phyloP scores from a whole-genome alignment of 2,888 invertebrate genomes.

The Steromphala cineraria region DNA sequence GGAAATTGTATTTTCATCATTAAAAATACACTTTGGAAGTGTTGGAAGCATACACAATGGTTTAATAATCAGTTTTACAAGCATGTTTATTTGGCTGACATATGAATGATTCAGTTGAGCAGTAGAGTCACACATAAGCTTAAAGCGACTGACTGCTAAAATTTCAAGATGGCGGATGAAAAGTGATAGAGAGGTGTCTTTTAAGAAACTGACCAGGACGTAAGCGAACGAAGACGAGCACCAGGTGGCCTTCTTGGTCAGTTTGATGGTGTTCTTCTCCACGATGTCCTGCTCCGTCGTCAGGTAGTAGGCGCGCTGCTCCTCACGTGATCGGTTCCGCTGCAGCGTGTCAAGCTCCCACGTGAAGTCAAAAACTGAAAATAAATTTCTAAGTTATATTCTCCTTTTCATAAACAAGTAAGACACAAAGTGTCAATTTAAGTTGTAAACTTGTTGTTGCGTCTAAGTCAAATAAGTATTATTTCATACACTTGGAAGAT shows the following conservation, averaged over 20 bases:
- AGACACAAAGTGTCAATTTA: neutral
- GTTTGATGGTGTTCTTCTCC: conserved; percentile 43
- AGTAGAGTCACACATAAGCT: too few relatives aligned
- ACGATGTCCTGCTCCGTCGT: conserved; percentile 36
- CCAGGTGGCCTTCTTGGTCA: conserved; percentile 44
- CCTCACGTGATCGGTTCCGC: conserved; percentile 49
- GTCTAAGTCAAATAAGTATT: neutral
- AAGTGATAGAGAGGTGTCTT: too few relatives aligned
- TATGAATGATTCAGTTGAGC: too few relatives aligned
- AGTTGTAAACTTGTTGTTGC: neutral
- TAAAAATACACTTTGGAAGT: too few relatives aligned
- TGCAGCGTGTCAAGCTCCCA: conserved; percentile 61
- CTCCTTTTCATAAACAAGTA: too few relatives aligned
- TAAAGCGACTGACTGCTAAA: too few relatives aligned
- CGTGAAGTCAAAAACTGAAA: conserved; percentile 55
- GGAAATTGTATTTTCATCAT: too few relatives aligned
- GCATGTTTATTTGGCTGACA: too few relatives aligned
- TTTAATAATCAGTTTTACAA: too few relatives aligned
- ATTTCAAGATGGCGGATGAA: too few relatives aligned
- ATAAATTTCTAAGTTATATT: neutral
- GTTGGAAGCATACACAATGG: too few relatives aligned
- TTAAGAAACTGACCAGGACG: conserved; percentile 49
- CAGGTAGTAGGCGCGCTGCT: conserved; percentile 55
- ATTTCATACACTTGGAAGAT: neutral
- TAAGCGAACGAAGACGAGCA: conserved; percentile 58